A percentile compares a stretch with the other conserved stretches of the same genome.
These are phyloP conservation scores for Oncorhynchus keta DNA, from an alignment of 2,113 vertebrate species.

Conservation along the genomic window DNA sequence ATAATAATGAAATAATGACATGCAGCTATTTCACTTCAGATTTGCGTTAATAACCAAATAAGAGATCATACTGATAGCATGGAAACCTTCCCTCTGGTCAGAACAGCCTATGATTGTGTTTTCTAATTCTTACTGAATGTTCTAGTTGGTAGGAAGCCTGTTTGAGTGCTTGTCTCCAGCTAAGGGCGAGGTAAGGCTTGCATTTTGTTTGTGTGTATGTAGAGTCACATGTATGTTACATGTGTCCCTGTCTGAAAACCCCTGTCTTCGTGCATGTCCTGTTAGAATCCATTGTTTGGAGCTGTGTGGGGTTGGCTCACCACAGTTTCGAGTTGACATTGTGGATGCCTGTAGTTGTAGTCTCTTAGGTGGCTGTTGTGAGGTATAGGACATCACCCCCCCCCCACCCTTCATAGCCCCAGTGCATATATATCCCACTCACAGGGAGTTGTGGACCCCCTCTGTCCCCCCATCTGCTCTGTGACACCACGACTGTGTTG, in stretches of 20 bases:
- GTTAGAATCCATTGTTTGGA: slow-evolving; percentile 33
- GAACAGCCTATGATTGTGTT: slow-evolving; percentile 42
- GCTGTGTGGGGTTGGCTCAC: too few relatives aligned
- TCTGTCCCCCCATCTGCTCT: too few relatives aligned
- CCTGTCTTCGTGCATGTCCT: slow-evolving; percentile 31
- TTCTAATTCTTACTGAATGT: slow-evolving; percentile 53
- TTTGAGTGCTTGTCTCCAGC: slow-evolving; percentile 75
- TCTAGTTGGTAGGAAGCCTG: slow-evolving; percentile 75
- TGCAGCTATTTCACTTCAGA: too few relatives aligned
- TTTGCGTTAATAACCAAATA: too few relatives aligned
- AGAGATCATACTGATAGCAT: slow-evolving; percentile 13
- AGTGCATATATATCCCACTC: too few relatives aligned
- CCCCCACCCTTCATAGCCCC: not conserved
- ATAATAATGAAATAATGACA: too few relatives aligned
- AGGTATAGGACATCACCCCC: not conserved
- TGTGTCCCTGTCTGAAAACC: slow-evolving; percentile 9
- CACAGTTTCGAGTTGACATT: slow-evolving; percentile 4
- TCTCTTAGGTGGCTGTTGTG: not conserved
- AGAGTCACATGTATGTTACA: slow-evolving; percentile 7
- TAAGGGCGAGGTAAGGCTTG: slow-evolving; percentile 71
- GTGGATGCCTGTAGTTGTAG: slow-evolving; percentile 12
- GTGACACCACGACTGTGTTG: too few relatives aligned
- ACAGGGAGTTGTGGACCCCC: too few relatives aligned
- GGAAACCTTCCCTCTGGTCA: slow-evolving; percentile 42
- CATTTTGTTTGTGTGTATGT: slow-evolving; percentile 13